Evolutionary conservation across 2,888 invertebrate genomes (phyloP), one percentile per base, ranked within the genome.

Genomic region (Dilophus febrilis): DNA sequence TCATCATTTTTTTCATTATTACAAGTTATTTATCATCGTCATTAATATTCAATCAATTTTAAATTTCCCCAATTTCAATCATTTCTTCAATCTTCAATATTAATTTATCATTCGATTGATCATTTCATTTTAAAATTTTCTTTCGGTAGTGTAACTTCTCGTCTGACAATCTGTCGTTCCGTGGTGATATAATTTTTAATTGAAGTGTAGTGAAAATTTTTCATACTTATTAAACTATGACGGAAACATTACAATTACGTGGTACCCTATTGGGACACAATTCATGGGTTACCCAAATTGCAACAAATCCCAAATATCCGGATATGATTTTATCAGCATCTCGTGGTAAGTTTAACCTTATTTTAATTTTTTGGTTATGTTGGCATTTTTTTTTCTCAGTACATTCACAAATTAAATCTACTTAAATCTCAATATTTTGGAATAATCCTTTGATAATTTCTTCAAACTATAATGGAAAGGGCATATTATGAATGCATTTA

Each of bases 251-350:
- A 59, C 90, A 92, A 63, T 70, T 94, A 46, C 77, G 91, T 63
- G 97, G 97, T 42, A 91, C 86, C 61, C 80, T 98, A 51, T 73
- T 82, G 57, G 98, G 98, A 39, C 98, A 99, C 68, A 92, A 87
- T 77, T 94, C 90, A 52, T 97, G 95, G 95, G 94, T 98, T 52
- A 98, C 98, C 42, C 98, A 98, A 75, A 97, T 98, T 56, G 95
- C 97, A 37, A 97, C 98, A 44, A 97, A 94, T 60, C 92, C 95
- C 18, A 91, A 94, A 70, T 92, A 87, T 69, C 94, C 95, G 46
- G 95, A 98, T 58, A 91, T 90, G 74, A 91, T 98, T 63, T 72
- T 99, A 64, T 97, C 97, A 38, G 87, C 95, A 47, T 98, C 98
- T 49, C 76, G 98, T 75, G 97, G 97, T 94, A 75, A 74, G 71